Base-by-base conservation (phyloP, 2,888 invertebrate species). In the Trichopoda pennipes region DNA sequence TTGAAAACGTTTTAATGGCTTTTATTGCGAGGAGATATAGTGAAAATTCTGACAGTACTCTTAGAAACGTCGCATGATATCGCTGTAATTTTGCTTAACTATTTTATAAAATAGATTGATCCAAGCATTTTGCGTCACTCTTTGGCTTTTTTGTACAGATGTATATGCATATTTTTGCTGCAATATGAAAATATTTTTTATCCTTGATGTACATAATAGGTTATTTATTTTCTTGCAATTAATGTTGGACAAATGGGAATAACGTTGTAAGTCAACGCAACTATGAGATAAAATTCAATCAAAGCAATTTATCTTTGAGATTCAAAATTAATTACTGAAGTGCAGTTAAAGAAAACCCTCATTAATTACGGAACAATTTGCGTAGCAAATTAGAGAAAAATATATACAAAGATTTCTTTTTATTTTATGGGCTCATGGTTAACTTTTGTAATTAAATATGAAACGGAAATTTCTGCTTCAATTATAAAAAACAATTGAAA, bases 401-500 rank as follows among this genome's bases (percentile, higher is more conserved):
- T n/a, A 49, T n/a, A 64, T 14, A 28, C 47, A 74, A 64, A 28
- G 10, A 28, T 14, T 17, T 49, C 0, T 28, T 23, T 16, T 66
- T 47, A 60, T 51, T 28, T 75, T 51, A n/a, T 63, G 19, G 3
- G 19, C n/a, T 56, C 64, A 44, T 58, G 78, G 51, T 64, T 78
- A 56, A 51, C 19, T 51, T 44, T 56, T 23, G 83, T 73, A 80
- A 83, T 47, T 53, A 66, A 70, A 84, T 68, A 72, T 61, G 68
- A 78, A 84, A 81, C 81, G 84, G 84, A 84, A 78, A 79, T 79
- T 58, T 58, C 56, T 47, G 70, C 69, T 69, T 74, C 44, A 69
- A 53, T 77, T 77, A 51, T 44, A 69, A 17, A 77, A 69, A 69
- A 80, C 70, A 76, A 66, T 76, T 72, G 44, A 35, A 73, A 53